Evolutionary conservation across 2,113 vertebrate species (phyloP), one percentile per base, ranked within the genome.

Genomic region (Rhabdomys dilectus): DNA sequence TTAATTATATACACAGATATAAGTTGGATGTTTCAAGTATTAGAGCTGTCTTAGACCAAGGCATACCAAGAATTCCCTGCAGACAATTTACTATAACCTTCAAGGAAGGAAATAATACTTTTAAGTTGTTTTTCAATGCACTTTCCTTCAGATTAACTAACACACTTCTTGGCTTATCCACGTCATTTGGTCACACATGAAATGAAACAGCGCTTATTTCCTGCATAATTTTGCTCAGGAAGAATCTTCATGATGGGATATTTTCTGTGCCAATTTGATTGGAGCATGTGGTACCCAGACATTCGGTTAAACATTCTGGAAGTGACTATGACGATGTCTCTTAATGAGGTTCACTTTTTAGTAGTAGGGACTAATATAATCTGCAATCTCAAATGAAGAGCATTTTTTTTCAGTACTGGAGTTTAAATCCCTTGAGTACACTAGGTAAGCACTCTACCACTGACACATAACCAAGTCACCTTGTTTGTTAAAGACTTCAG

Each of bases 61-160:
- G 42, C 6, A 87, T 45, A 75, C 0, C 75, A 19, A 94, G 56
- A 81, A 78, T 91, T 86, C 36, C 48, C 91, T 84, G 15, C 1
- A 80, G 22, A 5, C 29, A 64, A 85, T 90, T 85, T 88, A 89
- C 56, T 88, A 5, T 62, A 81, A 76, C 42, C 24, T 51, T 80
- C 22, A 75, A 72, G 86, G 34, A 73, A 84, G 48, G 22, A 88
- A 88, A 94, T 0, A 42, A 45, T 80, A 92, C 11, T 97, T 96
- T 93, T 77, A 87, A 89, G 88, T 72, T 92, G 29, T 72, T 12
- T 34, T 96, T 34, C n/a, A 45, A 72, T 36, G 24, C 31, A 93
- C 89, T 95, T 93, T 94, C 53, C 42, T 93, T 91, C 58, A 85
- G 36, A 92, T 66, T 91, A 96, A 85, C 39, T 88, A 16, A 45